Evolutionary conservation across 2,113 vertebrate genomes (phyloP).

Genomic region (Myocastor coypus): DNA sequence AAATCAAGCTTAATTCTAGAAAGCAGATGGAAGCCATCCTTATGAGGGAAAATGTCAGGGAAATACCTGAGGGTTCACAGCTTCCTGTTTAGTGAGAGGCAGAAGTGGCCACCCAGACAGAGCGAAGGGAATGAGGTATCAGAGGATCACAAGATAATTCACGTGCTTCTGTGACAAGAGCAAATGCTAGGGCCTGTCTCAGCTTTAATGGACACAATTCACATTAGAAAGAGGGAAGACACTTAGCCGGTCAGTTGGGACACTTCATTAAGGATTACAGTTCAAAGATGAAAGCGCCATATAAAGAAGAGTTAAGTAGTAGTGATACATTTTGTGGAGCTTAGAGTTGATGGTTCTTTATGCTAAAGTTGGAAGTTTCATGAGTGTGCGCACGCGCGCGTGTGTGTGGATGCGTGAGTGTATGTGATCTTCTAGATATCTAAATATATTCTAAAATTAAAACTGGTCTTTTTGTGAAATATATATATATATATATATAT

Average conservation of each 20-base stretch:
- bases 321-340: constrained; percentile 9
- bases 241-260: not conserved
- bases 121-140: not conserved
- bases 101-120: not conserved
- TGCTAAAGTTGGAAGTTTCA: constrained; percentile 42
- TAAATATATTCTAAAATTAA: constrained; percentile 69
- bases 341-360: not conserved
- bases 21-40: not conserved
- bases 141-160: not conserved
- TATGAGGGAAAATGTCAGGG: not conserved
- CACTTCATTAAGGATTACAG: not conserved
- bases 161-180: not conserved
- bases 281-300: constrained; percentile 9
- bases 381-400: not conserved
- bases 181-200: not conserved
- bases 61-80: not conserved
- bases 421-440: constrained; percentile 58
- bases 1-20: constrained; percentile 20
- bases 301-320: constrained; percentile 20
- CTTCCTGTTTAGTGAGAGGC: not conserved
- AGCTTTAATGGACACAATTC: not conserved
- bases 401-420: not conserved
- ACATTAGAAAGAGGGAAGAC: not conserved
- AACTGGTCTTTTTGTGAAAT: constrained; percentile 66
- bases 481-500: not conserved